Evolutionary conservation across 2,797 vertebrate genomes (phyloP).

Genomic region (Sebastes trivittatus): DNA sequence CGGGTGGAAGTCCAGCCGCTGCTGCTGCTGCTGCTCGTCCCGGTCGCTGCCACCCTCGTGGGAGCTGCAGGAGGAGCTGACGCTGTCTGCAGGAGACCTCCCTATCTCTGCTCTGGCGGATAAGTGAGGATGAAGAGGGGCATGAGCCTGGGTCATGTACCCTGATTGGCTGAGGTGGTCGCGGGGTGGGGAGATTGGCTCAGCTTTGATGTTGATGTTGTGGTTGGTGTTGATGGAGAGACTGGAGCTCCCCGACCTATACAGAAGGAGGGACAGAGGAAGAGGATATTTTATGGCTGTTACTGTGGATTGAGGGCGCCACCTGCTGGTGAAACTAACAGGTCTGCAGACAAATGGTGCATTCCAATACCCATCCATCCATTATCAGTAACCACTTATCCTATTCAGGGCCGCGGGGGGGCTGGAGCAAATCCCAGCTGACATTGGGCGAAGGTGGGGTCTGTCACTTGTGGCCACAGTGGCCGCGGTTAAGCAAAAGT

Average conservation of each 20-base stretch:
- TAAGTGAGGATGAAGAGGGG: constrained; percentile 35
- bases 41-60: constrained; percentile 93
- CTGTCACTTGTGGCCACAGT: too few species aligned
- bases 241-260: constrained; percentile 86
- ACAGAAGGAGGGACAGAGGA: background rate
- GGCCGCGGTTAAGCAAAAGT: too few species aligned
- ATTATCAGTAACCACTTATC: too few species aligned
- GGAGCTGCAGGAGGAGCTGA: constrained; percentile 95
- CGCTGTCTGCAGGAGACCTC: constrained; percentile 91
- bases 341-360: background rate
- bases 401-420: too few species aligned
- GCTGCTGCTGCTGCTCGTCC: constrained; percentile 85
- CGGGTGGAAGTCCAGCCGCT: constrained; percentile 85
- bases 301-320: background rate
- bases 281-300: background rate
- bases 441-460: too few species aligned
- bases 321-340: constrained; percentile 23
- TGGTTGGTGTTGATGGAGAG: constrained; percentile 90
- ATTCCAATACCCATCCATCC: too few species aligned
- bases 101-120: constrained; percentile 86
- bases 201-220: constrained; percentile 93
- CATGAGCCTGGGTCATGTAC: constrained; percentile 80
- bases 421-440: too few species aligned
- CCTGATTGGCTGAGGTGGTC: constrained; percentile 87
- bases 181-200: constrained; percentile 92